Conservation (phyloP, 2,797 vertebrate species). For the Anas georgica region DNA sequence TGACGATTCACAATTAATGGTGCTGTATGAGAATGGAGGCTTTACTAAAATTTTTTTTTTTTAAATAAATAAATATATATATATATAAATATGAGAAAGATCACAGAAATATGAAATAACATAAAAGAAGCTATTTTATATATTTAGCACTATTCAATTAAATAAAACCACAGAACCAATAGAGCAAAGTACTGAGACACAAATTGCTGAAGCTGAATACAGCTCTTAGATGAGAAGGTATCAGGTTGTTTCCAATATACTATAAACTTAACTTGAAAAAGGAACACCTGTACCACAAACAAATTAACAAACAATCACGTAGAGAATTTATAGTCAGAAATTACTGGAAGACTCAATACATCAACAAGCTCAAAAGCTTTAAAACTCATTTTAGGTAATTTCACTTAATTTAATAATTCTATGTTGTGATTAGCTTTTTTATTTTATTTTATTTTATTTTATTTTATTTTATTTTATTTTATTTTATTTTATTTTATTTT, state of each 20-base stretch:
- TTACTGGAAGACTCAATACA: neutral
- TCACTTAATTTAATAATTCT: neutral
- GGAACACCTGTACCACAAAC: neutral
- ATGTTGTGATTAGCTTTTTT: neutral
- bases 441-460: too few relatives aligned
- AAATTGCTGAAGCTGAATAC: neutral
- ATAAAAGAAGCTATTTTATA: neutral
- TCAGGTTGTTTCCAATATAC: neutral
- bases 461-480: neutral
- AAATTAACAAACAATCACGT: neutral
- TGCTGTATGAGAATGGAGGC: neutral
- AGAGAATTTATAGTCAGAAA: neutral
- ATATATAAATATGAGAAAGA: neutral
- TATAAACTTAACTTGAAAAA: neutral
- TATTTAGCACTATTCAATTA: neutral
- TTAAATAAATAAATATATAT: too few relatives aligned
- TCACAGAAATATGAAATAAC: neutral
- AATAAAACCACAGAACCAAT: neutral
- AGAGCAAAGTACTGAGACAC: neutral
- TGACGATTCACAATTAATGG: constrained; percentile 1
- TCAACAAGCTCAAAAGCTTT: neutral
- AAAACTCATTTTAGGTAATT: neutral
- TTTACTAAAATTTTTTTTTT: neutral
- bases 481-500: too few relatives aligned
- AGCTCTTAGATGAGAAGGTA: neutral